phyloP scores from a whole-genome alignment of 2,113 vertebrate species.

The Cryptotis parvus region DNA sequence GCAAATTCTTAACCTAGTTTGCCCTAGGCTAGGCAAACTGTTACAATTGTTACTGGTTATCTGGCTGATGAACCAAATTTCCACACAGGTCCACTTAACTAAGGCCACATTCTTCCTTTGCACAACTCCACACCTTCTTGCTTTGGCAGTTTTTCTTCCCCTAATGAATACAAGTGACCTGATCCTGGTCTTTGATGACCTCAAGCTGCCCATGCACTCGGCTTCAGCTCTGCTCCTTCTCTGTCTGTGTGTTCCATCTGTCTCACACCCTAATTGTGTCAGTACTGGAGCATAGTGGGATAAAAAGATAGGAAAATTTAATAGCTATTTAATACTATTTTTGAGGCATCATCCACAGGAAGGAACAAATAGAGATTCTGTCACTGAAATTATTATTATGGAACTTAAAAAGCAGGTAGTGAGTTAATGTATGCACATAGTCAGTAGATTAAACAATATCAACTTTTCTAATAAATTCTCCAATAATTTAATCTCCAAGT shows the following conservation, averaged over 20 bases:
- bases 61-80: background rate
- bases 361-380: background rate
- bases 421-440: background rate
- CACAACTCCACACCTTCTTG: background rate
- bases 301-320: background rate
- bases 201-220: too few species aligned
- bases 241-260: too few species aligned
- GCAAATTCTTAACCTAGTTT: constrained; percentile 6
- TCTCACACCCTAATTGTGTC: background rate
- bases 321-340: background rate
- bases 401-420: background rate
- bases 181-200: background rate
- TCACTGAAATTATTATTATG: background rate
- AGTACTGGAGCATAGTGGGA: background rate
- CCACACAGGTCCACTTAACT: background rate
- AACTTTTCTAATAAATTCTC: background rate
- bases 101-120: background rate
- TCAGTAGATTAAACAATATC: background rate
- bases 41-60: rapidly evolving
- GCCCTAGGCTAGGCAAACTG: background rate
- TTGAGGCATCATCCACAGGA: background rate
- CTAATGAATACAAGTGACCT: background rate
- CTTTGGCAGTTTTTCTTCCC: background rate
- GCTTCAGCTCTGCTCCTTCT: background rate
- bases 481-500: background rate